These are phyloP conservation scores for Decapterus maruadsi DNA, from an alignment of 2,797 vertebrate species.

Conservation along the genomic window DNA sequence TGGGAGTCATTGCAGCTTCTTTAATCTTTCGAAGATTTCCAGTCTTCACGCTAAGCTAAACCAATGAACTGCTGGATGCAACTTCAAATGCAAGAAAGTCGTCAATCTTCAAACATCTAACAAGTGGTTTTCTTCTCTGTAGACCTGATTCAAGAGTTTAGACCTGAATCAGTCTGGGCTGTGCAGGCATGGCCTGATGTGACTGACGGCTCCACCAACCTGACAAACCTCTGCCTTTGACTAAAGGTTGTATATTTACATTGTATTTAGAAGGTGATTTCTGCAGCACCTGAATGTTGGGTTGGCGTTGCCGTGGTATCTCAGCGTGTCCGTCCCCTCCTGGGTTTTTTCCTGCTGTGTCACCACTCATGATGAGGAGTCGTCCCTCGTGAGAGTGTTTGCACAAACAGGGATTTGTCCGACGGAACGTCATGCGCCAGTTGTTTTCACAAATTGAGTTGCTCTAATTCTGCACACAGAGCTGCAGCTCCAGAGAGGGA, in stretches of 20 bases:
- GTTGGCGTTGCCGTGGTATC: not conserved
- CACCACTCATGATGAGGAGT: constrained; percentile 41
- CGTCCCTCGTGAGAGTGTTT: constrained; percentile 51
- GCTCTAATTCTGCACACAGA: constrained; percentile 64
- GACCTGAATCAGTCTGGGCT: not conserved
- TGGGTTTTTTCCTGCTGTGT: constrained; percentile 48
- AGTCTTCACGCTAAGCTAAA: not conserved
- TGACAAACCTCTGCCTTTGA: not conserved
- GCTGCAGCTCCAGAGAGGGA: constrained; percentile 44
- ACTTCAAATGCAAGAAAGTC: not conserved
- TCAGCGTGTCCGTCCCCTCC: not conserved
- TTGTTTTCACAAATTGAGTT: constrained; percentile 79
- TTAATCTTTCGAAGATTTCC: no score
- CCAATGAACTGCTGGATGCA: not conserved
- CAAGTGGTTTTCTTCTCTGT: not conserved
- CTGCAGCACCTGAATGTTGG: not conserved
- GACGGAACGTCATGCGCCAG: constrained; percentile 64
- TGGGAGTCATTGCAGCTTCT: no score
- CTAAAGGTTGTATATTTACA: not conserved
- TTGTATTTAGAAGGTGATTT: not conserved
- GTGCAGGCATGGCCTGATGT: not conserved
- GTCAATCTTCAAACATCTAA: not conserved
- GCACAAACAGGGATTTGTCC: constrained; percentile 70
- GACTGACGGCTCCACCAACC: not conserved
- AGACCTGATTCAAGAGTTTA: not conserved